Evolutionary conservation across 64 coral and sea anemone species (phyloP), one percentile per base, ranked within the genome.

Genomic region (Montipora foliosa): DNA sequence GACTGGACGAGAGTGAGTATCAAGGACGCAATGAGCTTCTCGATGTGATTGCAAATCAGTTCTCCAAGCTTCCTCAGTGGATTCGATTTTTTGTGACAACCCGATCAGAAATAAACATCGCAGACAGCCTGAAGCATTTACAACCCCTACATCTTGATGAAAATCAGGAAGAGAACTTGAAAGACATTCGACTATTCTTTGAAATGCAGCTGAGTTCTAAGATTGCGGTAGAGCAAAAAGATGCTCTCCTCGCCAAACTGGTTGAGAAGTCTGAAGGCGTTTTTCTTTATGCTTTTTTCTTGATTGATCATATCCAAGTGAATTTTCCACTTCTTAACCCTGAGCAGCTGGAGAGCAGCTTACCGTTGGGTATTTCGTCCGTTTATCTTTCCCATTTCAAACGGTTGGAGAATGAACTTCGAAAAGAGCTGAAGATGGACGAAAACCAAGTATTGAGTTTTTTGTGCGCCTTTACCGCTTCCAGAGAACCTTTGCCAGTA

Each of bases 261-360:
- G 78, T 91, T 25, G 45, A 89, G 46, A 67, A 66, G 16, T 88
- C 84, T n/a, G 80, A 89, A 13, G 93, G 93, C 8, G 29, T 85
- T 53, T 77, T 94, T 48, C 70, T 94, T 9, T 89, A 89, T 66
- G 87, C 93, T 24, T 94, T 37, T 44, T 84, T 94, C 49, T 8
- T 94, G 1, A 69, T 67, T 46, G 79, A 94, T 44, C 61, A 48
- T n/a, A 59, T 86, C 11, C 16, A 83, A 53, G 37, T 67, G 5
- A 46, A 75, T 19, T 6, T 50, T 72, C 8, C 67, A 8, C 5
- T 44, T 8, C 64, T 20, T 1, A 57, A 10, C 5, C 57, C 24
- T 9, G 2, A 85, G 44, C 58, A 61, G 7, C 45, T 61, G 14
- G 62, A 88, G 4, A 11, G 44, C 9, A 13, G 1, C 25, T 79